Base-by-base conservation (phyloP, 2,888 invertebrate species). In the Phortica okadai region DNA sequence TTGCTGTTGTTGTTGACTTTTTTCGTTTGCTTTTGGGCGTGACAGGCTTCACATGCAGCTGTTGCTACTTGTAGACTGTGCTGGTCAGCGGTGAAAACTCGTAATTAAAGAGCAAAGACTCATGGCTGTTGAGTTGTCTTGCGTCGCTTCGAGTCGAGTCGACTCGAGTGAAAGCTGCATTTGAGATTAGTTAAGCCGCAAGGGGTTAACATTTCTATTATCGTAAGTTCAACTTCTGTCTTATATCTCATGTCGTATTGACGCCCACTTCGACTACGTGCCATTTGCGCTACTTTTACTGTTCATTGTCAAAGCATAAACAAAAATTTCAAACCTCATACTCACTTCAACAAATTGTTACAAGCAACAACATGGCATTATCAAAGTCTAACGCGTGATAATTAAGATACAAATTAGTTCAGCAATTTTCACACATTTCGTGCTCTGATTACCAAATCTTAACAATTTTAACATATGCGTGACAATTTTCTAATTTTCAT, bases 61-160 rank as follows among this genome's bases (percentile, higher is more conserved):
- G 67, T 41, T 72, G n/a, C 62, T 62, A 21, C 25, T 62, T 33
- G 33, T 33, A 33, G 3, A 33, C 33, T 33, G 33, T 5, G 44
- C 54, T 72, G 14, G 25, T 33, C 41, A 41, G n/a, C 70, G 56
- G 70, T 72, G 70, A 72, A 72, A 72, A 72, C 70, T 72, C 54
- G 21, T 72, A 72, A 72, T 72, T 72, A 72, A 25, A 21, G 56
- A 21, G 41, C 66, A 66, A 21, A 41, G 42, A 66, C 66, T 66
- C 66, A 41, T 14, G 21, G 59, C 59, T n/a, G n/a, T 54, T n/a
- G 54, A 59, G 59, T 59, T 21, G 59, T 14, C 10, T n/a, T 10
- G 10, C 4, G 59, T 16, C 21, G 50, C 1, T 2, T 59, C 14
- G 59, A 2, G 58, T 6, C 58, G 14, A 58, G 59, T 59, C 16